Evolutionary conservation across 1,140 invertebrate genomes (phyloP).

Genomic region (Euglossa dilemma): DNA sequence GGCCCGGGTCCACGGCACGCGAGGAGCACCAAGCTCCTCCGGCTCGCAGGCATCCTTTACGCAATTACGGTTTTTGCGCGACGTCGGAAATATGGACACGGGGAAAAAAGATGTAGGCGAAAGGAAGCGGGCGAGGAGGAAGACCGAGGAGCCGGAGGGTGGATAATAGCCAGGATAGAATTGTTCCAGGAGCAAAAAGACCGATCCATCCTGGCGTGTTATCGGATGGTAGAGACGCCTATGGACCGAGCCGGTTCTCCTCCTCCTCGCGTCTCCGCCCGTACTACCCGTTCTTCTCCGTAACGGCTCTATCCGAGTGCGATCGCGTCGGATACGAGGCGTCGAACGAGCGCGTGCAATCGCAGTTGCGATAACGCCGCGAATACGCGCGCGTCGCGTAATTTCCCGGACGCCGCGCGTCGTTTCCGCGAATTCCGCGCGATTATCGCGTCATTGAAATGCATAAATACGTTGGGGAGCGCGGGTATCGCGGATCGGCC

Average conservation of each 20-base stretch:
- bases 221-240: constrained; percentile 73
- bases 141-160: constrained; percentile 30
- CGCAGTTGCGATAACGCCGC: neutral
- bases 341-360: neutral
- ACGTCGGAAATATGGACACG: constrained; percentile 72
- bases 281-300: too few relatives aligned
- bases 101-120: neutral
- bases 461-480: neutral
- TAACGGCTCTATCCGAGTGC: constrained; percentile 42
- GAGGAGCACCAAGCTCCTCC: constrained; percentile 45
- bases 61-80: constrained; percentile 79
- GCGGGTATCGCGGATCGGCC: neutral
- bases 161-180: constrained; percentile 78
- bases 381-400: neutral
- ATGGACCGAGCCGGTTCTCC: constrained; percentile 18
- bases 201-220: constrained; percentile 76
- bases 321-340: neutral
- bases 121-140: constrained; percentile 3
- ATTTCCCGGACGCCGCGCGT: neutral
- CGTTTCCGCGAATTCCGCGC: neutral
- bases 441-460: neutral
- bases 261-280: too few relatives aligned
- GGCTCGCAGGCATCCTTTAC: constrained; percentile 73
- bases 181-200: constrained; percentile 75
- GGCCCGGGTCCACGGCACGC: constrained; percentile 62